A percentile compares a stretch with the other conserved stretches of the same genome.
phyloP scores from a whole-genome alignment of 2,797 vertebrate genomes.

The Aeoliscus strigatus region DNA sequence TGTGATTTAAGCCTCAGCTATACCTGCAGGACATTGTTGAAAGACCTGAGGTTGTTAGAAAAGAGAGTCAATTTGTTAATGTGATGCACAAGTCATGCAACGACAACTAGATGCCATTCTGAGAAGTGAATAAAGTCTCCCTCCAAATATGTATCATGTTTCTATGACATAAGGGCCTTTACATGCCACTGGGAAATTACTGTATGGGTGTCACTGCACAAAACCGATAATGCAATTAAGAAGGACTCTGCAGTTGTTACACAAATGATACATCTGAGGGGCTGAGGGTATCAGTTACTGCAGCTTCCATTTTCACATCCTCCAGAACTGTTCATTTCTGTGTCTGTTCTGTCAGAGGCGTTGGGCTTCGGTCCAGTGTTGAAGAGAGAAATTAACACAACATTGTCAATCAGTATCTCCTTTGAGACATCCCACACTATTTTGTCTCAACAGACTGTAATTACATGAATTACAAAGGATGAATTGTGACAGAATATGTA shows the following conservation, averaged over 20 bases:
- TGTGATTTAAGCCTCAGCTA: conserved; percentile 32
- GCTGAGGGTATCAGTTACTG: conserved; percentile 35
- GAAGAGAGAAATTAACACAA: conserved; percentile 9
- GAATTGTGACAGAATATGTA: conserved; percentile 20
- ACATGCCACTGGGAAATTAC: too few relatives aligned
- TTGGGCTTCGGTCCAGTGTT: conserved; percentile 10
- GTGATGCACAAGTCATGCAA: neutral
- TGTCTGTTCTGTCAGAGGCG: conserved; percentile 32
- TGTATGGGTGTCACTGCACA: conserved; percentile 2
- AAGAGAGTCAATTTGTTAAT: neutral
- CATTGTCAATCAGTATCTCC: neutral
- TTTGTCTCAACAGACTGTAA: conserved; percentile 6
- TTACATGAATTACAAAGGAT: conserved; percentile 18
- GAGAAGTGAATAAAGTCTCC: conserved; percentile 16
- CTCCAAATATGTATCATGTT: conserved; percentile 23
- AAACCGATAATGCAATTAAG: conserved; percentile 14
- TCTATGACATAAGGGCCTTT: neutral
- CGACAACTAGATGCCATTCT: conserved; percentile 8
- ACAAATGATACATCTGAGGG: conserved; percentile 23
- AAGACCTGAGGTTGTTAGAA: neutral
- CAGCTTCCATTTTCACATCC: conserved; percentile 41
- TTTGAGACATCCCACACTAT: conserved; percentile 3
- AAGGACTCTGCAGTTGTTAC: conserved; percentile 16
- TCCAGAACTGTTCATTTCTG: conserved; percentile 29
- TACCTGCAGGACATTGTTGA: conserved; percentile 10